Evolutionary conservation across 2,797 vertebrate genomes (phyloP).

Genomic region (Hylomyscus alleni): DNA sequence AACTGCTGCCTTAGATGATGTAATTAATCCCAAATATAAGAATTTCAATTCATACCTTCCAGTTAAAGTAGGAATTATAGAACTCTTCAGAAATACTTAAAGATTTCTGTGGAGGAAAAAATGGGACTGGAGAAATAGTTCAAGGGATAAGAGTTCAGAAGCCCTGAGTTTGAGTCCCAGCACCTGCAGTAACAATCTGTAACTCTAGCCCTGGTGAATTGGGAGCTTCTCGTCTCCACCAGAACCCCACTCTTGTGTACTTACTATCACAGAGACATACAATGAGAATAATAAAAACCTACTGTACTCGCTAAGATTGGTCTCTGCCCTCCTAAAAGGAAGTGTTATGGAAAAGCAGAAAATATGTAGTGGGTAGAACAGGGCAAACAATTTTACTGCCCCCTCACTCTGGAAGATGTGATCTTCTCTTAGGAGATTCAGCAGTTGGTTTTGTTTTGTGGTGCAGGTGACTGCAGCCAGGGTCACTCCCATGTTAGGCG

Average conservation of each 20-base stretch:
- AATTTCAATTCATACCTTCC: background rate
- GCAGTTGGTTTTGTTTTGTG: background rate
- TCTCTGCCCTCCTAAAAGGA: background rate
- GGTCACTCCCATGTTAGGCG: background rate
- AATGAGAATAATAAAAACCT: background rate
- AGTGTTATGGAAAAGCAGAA: background rate
- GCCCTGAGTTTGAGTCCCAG: background rate
- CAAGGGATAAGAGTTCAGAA: background rate
- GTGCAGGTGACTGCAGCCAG: background rate
- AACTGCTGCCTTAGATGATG: background rate
- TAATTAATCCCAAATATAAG: background rate
- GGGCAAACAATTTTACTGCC: background rate
- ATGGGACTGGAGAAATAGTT: background rate
- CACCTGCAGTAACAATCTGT: background rate
- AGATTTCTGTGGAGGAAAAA: background rate
- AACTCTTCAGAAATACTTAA: constrained; percentile 8
- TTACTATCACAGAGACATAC: background rate
- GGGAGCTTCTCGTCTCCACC: background rate
- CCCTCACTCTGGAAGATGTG: background rate
- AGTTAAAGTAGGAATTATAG: constrained; percentile 28
- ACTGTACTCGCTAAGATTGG: background rate
- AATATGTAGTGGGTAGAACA: background rate
- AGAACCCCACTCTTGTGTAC: background rate
- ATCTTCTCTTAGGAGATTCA: constrained; percentile 47
- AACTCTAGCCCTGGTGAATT: background rate